Conservation (phyloP, 37 sponge, comb jelly and placozoan genomes). For the Crambe crambe region DNA sequence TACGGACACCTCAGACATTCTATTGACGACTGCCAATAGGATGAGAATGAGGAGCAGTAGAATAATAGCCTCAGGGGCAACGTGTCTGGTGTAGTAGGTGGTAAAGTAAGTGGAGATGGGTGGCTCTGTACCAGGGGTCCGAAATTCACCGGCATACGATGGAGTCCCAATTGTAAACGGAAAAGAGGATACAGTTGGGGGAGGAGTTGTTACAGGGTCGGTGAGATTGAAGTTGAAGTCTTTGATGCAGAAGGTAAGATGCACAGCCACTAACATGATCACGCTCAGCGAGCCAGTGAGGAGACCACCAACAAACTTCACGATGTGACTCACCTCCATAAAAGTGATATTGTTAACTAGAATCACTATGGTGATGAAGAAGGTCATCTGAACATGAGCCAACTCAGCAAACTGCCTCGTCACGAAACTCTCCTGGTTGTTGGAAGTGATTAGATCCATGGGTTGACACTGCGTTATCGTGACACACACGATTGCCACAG, state of each 20-base stretch:
- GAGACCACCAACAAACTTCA: slow-evolving; percentile 51
- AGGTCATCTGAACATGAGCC: slow-evolving; percentile 56
- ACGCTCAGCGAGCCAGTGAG: slow-evolving; percentile 20
- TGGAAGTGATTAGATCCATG: not conserved
- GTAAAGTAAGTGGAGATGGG: slow-evolving; percentile 7
- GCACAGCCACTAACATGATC: slow-evolving; percentile 28
- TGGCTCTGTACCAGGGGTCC: not conserved
- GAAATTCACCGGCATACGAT: not conserved
- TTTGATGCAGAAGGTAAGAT: slow-evolving; percentile 20
- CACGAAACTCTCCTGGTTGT: no score
- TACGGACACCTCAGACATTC: slow-evolving; percentile 77
- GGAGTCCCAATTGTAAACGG: not conserved
- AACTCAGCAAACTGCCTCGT: slow-evolving; percentile 13
- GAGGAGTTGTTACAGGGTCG: not conserved
- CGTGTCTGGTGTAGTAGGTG: slow-evolving; percentile 52
- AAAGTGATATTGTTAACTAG: slow-evolving; percentile 62
- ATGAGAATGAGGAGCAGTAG: slow-evolving; percentile 58
- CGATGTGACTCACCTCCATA: slow-evolving; percentile 74
- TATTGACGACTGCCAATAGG: slow-evolving; percentile 63
- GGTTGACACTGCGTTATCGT: slow-evolving; percentile 41
- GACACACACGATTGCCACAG: slow-evolving; percentile 61
- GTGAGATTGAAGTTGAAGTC: not conserved
- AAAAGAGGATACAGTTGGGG: not conserved
- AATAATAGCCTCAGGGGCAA: slow-evolving; percentile 55
- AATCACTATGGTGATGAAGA: slow-evolving; percentile 59